Evolutionary conservation across 2,888 invertebrate species (phyloP), one percentile per base, ranked within the genome.

Genomic region (Labia minor): DNA sequence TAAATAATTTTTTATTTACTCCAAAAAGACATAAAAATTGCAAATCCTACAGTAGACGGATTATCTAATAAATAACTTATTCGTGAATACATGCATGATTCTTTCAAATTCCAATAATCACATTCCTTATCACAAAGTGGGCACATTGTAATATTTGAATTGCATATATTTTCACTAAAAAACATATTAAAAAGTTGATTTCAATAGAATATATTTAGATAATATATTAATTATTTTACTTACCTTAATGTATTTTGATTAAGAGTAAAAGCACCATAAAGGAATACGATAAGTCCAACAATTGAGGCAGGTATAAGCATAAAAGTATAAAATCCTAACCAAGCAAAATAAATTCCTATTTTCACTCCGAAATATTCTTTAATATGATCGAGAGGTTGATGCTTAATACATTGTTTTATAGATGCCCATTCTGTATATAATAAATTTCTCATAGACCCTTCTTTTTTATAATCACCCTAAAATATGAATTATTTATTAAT

Each of bases 21-120:
- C 92, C 92, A 92, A 69, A 92, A 81, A 1, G 89, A 86, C 90
- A 93, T 91, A 73, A 90, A 84, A 65, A 87, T 81, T 1, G 91
- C 88, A 77, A 92, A 92, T 70, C 85, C 81, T 49, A 91, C 85
- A 0, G 91, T 91, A 63, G 86, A 83, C 65, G 86, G 83, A 78
- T 93, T 93, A 77, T 93, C 92, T 74, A 93, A 87, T 62, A 92
- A 78, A 75, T 90, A 87, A n/a, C 88, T 88, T 65, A 88, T 80
- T 75, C 82, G 82, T 2, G 91, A 82, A 72, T 89, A 87, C 16
- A 81, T 77, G 74, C 92, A 92, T 18, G 87, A 86, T 67, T 85
- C 85, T 66, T 80, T 81, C 19, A 93, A 78, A 70, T 81, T 79
- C 88, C 90, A 90, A 75, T 85, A 92, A 74, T 85, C 83, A 76